phyloP scores from a whole-genome alignment of 2,888 invertebrate species.

The Xanthorhoe spadicearia region DNA sequence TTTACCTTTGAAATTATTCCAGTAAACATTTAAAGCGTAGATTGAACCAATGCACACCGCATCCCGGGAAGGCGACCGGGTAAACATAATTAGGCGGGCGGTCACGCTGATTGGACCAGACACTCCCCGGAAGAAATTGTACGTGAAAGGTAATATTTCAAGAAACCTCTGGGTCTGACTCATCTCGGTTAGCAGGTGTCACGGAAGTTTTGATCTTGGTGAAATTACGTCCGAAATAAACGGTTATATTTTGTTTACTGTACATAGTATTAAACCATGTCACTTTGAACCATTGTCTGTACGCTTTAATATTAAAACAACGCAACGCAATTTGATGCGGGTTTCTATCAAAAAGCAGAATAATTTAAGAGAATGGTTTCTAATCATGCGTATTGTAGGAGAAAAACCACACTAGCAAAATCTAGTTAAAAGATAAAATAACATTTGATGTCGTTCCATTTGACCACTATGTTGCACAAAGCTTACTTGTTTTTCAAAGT shows the following conservation, averaged over 20 bases:
- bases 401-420: too few relatives aligned
- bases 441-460: background rate
- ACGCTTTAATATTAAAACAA: too few relatives aligned
- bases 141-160: conserved; percentile 70
- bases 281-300: too few relatives aligned
- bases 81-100: conserved; percentile 74
- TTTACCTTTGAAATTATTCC: conserved; percentile 52
- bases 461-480: background rate
- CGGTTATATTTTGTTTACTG: conserved; percentile 2
- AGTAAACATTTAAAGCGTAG: conserved; percentile 56
- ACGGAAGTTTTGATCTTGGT: conserved; percentile 53
- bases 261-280: too few relatives aligned
- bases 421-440: background rate
- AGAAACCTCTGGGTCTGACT: conserved; percentile 62
- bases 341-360: too few relatives aligned
- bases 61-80: conserved; percentile 60
- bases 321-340: too few relatives aligned
- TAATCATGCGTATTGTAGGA: too few relatives aligned
- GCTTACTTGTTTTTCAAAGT: background rate
- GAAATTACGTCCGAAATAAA: conserved; percentile 36
- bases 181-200: conserved; percentile 50
- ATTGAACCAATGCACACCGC: conserved; percentile 56
- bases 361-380: too few relatives aligned
- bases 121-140: conserved; percentile 64
- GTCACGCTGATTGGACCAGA: conserved; percentile 70